A percentile compares a stretch with the other conserved stretches of the same genome.
Evolutionary conservation across 2,888 invertebrate genomes (phyloP).

Genomic region (Disparrhopalites patrizii): DNA sequence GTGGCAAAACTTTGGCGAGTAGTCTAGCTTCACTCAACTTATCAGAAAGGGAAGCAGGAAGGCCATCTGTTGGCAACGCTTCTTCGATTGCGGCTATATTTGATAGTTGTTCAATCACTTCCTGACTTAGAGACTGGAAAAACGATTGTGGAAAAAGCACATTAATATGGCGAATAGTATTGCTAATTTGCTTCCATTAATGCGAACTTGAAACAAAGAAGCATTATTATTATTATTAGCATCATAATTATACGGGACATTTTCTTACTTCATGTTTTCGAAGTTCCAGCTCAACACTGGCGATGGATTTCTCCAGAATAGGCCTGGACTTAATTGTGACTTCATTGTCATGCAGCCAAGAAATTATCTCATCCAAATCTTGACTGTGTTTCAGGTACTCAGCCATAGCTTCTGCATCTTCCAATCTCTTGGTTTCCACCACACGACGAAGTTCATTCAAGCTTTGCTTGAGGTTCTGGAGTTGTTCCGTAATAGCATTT

Average conservation of each 20-base stretch:
- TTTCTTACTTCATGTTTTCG: conserved; percentile 64
- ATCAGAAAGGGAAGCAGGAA: conserved; percentile 75
- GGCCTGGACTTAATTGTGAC: conserved; percentile 76
- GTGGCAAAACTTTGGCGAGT: conserved; percentile 69
- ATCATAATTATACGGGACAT: no score
- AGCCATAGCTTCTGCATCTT: conserved; percentile 80
- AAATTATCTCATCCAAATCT: conserved; percentile 76
- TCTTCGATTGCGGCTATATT: conserved; percentile 68
- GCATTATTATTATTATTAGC: no score
- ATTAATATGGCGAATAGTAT: background rate
- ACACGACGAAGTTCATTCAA: conserved; percentile 70
- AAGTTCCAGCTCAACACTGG: conserved; percentile 76
- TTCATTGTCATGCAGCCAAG: conserved; percentile 79
- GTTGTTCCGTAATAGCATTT: conserved; percentile 79
- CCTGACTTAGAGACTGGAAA: conserved; percentile 56
- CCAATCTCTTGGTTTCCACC: conserved; percentile 79
- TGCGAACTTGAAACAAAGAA: conserved; percentile 39
- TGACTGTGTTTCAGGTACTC: conserved; percentile 80
- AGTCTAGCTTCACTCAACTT: conserved; percentile 81
- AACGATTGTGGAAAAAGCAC: conserved; percentile 35
- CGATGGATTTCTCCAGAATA: conserved; percentile 69
- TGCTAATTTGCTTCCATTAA: background rate
- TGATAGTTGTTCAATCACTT: conserved; percentile 66
- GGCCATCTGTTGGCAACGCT: conserved; percentile 66
- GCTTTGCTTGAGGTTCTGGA: conserved; percentile 82